Conservation (phyloP, 2,888 invertebrate genomes). For the Rhagonycha lutea region DNA sequence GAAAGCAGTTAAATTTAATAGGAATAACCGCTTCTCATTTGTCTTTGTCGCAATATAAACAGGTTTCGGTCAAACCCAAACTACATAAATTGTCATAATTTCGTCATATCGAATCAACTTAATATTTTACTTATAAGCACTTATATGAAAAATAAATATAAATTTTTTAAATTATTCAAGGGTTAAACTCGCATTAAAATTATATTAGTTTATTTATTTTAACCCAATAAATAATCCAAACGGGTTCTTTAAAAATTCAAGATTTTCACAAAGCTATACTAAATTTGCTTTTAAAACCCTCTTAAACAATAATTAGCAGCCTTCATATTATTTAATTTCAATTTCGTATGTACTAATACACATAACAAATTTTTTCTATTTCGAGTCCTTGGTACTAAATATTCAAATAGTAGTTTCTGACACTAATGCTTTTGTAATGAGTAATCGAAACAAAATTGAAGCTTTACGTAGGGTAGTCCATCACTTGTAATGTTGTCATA, state of each 20-base stretch:
- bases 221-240: background rate
- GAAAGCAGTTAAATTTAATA: background rate
- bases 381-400: background rate
- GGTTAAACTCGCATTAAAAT: background rate
- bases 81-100: background rate
- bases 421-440: constrained; percentile 2
- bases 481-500: constrained; percentile 1
- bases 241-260: background rate
- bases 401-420: background rate
- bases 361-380: background rate
- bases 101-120: background rate
- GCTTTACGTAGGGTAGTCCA: background rate
- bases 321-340: background rate
- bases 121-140: background rate
- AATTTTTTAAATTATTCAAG: background rate
- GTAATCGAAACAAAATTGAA: constrained; percentile 3
- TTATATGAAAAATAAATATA: background rate
- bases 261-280: background rate
- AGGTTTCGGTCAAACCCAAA: background rate
- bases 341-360: background rate
- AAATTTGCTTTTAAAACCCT: background rate
- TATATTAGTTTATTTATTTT: background rate
- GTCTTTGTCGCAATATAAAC: background rate
- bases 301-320: background rate
- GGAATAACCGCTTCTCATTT: background rate